Evolutionary conservation across 2,797 vertebrate species (phyloP).

Genomic region (Mallotus villosus): DNA sequence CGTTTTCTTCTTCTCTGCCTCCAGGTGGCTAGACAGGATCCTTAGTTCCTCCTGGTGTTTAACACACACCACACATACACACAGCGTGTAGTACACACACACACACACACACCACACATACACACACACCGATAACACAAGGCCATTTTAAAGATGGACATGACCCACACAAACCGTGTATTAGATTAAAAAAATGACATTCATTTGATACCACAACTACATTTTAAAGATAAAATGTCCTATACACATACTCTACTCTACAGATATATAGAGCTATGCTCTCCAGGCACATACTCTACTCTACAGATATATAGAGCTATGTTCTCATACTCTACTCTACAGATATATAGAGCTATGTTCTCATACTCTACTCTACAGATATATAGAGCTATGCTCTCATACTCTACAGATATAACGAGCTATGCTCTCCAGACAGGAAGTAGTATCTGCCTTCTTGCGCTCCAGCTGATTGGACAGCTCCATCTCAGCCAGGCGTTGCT

Average conservation of each 20-base stretch:
- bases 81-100: conserved; percentile 3
- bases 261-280: neutral
- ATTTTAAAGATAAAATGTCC: neutral
- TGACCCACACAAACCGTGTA: neutral
- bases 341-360: neutral
- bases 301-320: neutral
- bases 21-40: conserved; percentile 74
- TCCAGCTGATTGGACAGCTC: conserved; percentile 82
- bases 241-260: neutral
- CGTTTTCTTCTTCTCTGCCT: conserved; percentile 78
- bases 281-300: neutral
- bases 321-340: neutral
- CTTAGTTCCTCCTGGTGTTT: conserved; percentile 71
- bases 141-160: neutral
- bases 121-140: neutral
- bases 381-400: neutral
- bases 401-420: neutral
- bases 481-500: conserved; percentile 75
- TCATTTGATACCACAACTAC: too few relatives aligned
- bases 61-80: neutral
- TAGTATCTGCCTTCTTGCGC: conserved; percentile 68
- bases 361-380: neutral
- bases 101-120: neutral
- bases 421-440: neutral
- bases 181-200: neutral